phyloP scores from a whole-genome alignment of 2,113 vertebrate genomes.

The Dromaius novaehollandiae region DNA sequence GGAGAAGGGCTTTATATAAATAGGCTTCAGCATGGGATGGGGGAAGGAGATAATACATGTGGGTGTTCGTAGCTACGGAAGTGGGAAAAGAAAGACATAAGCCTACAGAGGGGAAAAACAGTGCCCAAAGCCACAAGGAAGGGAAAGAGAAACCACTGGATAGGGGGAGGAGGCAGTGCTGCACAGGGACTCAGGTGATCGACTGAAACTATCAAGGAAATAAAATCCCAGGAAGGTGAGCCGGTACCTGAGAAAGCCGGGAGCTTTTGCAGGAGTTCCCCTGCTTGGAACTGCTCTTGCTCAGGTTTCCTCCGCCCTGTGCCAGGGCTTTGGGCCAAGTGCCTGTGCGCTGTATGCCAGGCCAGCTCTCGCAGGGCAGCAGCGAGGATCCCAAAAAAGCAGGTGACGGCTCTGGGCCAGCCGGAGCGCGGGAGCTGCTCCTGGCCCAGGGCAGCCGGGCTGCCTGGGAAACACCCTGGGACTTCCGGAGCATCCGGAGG shows the following conservation, averaged over 20 bases:
- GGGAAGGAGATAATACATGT: slow-evolving; percentile 63
- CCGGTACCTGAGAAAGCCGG: not conserved
- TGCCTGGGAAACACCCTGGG: not conserved
- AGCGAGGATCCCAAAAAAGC: not conserved
- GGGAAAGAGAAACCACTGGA: slow-evolving; percentile 35
- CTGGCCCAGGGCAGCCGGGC: not conserved
- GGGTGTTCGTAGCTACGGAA: slow-evolving; percentile 48
- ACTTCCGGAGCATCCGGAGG: not conserved
- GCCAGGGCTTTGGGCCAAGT: not conserved
- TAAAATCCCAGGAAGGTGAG: not conserved
- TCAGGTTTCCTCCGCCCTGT: not conserved
- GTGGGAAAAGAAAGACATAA: slow-evolving; percentile 52
- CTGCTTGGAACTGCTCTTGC: not conserved
- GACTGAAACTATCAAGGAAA: not conserved
- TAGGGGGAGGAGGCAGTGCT: not conserved
- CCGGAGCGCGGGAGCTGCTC: not conserved
- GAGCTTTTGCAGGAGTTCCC: not conserved
- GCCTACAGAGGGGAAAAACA: slow-evolving; percentile 44
- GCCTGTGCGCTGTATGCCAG: not conserved
- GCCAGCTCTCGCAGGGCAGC: not conserved
- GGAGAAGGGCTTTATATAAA: slow-evolving; percentile 46
- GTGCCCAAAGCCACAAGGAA: slow-evolving; percentile 16
- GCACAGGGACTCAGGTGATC: not conserved
- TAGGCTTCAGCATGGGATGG: slow-evolving; percentile 36
- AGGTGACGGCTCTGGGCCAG: not conserved